A percentile compares a stretch with the other conserved stretches of the same genome.
These are phyloP conservation scores for Colossoma macropomum DNA, from an alignment of 2,113 vertebrate species.

Conservation along the genomic window DNA sequence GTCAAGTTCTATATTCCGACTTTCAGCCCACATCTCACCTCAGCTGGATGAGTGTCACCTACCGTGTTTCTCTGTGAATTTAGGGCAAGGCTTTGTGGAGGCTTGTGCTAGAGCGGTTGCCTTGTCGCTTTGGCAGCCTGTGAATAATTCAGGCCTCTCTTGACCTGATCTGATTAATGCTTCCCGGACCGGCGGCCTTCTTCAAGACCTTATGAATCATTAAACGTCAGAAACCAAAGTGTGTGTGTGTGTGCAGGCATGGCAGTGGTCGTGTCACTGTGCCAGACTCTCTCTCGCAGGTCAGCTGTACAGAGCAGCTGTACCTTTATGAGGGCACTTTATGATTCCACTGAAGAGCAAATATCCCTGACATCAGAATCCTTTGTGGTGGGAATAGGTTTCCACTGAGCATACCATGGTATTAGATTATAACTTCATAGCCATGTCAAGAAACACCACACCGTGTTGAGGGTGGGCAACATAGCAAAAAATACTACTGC, in stretches of 20 bases:
- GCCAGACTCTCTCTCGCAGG: background rate
- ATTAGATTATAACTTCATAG: background rate
- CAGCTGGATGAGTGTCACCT: background rate
- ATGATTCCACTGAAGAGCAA: background rate
- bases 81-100: background rate
- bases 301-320: background rate
- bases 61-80: background rate
- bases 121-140: slow-evolving; percentile 30
- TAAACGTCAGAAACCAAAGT: slow-evolving; percentile 17
- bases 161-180: slow-evolving; percentile 64
- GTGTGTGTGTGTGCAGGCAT: too few species aligned
- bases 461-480: background rate
- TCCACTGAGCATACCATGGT: background rate
- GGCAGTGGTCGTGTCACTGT: background rate
- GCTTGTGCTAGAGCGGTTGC: slow-evolving; percentile 16
- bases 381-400: background rate
- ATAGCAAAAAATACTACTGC: too few species aligned
- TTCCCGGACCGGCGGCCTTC: slow-evolving; percentile 21
- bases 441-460: background rate
- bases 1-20: background rate
- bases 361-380: background rate
- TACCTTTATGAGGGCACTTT: background rate
- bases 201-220: slow-evolving; percentile 52
- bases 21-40: slow-evolving; percentile 2
- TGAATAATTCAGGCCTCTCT: slow-evolving; percentile 63